phyloP scores from a whole-genome alignment of 2,888 invertebrate species.

The Lampropteryx suffumata region DNA sequence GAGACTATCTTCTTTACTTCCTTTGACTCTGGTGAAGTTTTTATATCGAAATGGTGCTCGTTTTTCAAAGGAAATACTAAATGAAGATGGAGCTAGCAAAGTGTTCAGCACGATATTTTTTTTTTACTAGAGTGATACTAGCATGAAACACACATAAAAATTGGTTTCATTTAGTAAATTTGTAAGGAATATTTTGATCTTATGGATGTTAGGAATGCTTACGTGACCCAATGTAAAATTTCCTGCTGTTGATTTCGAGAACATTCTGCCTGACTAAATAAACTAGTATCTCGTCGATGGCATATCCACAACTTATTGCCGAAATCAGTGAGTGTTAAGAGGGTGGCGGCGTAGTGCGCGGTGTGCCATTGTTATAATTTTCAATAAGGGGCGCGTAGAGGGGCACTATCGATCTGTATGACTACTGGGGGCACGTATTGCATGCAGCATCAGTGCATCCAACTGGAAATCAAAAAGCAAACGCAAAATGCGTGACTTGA shows the following conservation, averaged over 20 bases:
- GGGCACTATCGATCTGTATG: conserved; percentile 74
- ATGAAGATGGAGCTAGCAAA: too few species aligned
- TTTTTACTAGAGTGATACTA: too few species aligned
- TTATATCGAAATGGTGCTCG: too few species aligned
- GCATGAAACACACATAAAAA: too few species aligned
- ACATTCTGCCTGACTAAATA: conserved; percentile 3
- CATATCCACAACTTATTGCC: conserved; percentile 68
- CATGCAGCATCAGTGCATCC: conserved; percentile 71
- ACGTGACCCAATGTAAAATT: not conserved
- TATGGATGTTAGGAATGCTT: not conserved
- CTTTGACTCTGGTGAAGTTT: too few species aligned
- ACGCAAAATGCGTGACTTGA: conserved; percentile 30
- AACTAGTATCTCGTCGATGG: conserved; percentile 31
- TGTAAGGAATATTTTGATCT: too few species aligned
- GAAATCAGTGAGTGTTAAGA: conserved; percentile 83
- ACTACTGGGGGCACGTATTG: conserved; percentile 51
- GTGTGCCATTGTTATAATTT: conserved; percentile 83
- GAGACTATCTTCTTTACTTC: conserved; percentile 20
- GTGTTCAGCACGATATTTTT: too few species aligned
- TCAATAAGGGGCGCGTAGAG: conserved; percentile 82
- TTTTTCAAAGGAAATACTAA: too few species aligned
- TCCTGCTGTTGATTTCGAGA: not conserved
- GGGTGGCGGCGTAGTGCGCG: conserved; percentile 63
- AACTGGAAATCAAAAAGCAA: conserved; percentile 67
- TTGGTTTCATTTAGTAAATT: too few species aligned